phyloP scores from a whole-genome alignment of 2,797 vertebrate genomes.

The Eleutherodactylus coqui region DNA sequence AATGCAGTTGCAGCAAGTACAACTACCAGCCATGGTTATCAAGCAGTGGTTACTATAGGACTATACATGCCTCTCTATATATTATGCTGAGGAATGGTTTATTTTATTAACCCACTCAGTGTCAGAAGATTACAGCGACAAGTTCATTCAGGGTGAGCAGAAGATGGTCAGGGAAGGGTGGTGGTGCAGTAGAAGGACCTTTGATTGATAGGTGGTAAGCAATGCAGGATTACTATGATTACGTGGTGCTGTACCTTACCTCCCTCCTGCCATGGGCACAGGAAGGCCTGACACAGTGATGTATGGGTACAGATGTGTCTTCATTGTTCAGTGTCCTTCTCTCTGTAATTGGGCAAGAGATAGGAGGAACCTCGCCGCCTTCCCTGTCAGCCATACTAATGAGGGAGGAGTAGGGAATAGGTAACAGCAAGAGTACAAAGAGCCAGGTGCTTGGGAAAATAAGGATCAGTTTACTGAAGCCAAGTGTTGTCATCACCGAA shows the following conservation, averaged over 20 bases:
- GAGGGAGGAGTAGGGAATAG: conserved; percentile 54
- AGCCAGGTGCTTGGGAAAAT: conserved; percentile 23
- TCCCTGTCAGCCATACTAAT: conserved; percentile 53
- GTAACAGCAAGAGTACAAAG: conserved; percentile 19
- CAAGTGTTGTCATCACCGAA: not conserved
- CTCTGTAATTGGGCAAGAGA: conserved; percentile 55
- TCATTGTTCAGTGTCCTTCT: conserved; percentile 57
- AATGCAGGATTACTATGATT: conserved; percentile 35
- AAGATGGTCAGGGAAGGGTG: not conserved
- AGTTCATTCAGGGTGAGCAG: not conserved
- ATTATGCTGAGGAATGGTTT: not conserved
- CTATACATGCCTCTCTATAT: not conserved
- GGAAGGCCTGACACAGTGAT: conserved; percentile 48
- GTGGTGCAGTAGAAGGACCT: not conserved
- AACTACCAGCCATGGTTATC: not conserved
- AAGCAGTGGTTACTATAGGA: too few relatives aligned
- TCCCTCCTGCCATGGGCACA: conserved; percentile 51
- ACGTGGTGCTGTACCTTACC: conserved; percentile 38
- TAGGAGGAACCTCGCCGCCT: conserved; percentile 33
- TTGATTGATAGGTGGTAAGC: conserved; percentile 29
- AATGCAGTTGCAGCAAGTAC: not conserved
- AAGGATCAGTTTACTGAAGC: conserved; percentile 1
- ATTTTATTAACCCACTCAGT: not conserved
- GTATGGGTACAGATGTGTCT: conserved; percentile 48
- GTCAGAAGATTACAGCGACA: not conserved